Evolutionary conservation across 2,888 invertebrate species (phyloP).

Genomic region (Sarcophaga caerulescens): DNA sequence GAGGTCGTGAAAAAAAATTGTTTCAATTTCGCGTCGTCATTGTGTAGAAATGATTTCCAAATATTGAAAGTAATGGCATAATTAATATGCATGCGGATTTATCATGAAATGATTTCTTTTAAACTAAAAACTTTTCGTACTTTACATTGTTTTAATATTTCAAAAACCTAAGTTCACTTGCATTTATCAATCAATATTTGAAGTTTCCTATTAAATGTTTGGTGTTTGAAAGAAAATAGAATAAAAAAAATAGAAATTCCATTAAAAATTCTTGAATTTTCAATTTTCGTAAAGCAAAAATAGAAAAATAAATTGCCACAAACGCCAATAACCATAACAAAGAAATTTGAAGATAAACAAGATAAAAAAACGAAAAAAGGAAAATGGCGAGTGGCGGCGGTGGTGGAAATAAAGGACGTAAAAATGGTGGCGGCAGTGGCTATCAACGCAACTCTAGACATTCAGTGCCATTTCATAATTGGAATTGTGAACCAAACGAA

Average conservation of each 20-base stretch:
- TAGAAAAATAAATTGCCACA: neutral
- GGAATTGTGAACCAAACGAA: constrained; percentile 40
- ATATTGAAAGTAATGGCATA: constrained; percentile 13
- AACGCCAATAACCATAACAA: constrained; percentile 36
- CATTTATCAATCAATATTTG: constrained; percentile 32
- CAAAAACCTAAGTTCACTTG: constrained; percentile 20
- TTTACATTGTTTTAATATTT: neutral
- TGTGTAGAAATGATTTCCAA: constrained; percentile 65
- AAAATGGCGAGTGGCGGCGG: constrained; percentile 72
- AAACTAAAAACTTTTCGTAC: neutral
- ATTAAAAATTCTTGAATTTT: neutral
- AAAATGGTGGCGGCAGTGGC: constrained; percentile 59
- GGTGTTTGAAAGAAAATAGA: constrained; percentile 1
- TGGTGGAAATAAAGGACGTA: constrained; percentile 52
- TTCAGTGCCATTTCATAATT: constrained; percentile 39
- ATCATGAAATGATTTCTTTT: constrained; percentile 8
- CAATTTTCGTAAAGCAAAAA: neutral
- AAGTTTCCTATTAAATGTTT: constrained; percentile 36
- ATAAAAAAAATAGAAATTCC: constrained; percentile 7
- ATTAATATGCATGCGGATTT: neutral
- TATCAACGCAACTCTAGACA: constrained; percentile 36
- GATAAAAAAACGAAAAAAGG: constrained; percentile 32
- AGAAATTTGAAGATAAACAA: constrained; percentile 19
- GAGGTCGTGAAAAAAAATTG: constrained; percentile 61
- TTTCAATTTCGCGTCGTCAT: constrained; percentile 78